phyloP scores from a whole-genome alignment of 2,113 vertebrate species.

The Entomyzon cyanotis region DNA sequence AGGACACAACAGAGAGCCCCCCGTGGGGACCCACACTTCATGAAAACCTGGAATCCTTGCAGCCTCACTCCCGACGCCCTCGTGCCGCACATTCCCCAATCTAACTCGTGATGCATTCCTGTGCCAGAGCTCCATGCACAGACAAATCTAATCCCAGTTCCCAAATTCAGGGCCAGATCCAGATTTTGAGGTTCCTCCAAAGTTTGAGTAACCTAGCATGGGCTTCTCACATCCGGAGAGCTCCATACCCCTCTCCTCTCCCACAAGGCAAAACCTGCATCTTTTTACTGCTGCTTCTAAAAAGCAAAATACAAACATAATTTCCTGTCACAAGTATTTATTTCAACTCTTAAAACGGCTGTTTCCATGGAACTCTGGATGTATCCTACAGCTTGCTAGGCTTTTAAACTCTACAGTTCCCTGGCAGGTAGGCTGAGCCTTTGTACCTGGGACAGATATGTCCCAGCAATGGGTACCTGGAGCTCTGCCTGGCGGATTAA shows the following conservation, averaged over 20 bases:
- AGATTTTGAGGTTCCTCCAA: background rate
- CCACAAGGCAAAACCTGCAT: background rate
- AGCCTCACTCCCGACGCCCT: background rate
- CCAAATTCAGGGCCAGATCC: background rate
- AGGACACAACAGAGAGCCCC: background rate
- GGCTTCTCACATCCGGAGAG: background rate
- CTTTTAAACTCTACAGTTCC: background rate
- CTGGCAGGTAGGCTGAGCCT: background rate
- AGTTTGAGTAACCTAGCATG: background rate
- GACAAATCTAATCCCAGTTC: background rate
- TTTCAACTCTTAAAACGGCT: background rate
- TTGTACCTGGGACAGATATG: background rate
- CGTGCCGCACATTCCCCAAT: accelerated
- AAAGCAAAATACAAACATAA: background rate
- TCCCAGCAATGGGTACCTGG: background rate
- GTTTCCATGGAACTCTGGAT: background rate
- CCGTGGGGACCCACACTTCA: background rate
- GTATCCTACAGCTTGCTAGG: background rate
- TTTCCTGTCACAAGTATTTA: background rate
- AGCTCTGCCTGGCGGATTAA: background rate
- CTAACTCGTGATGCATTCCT: background rate
- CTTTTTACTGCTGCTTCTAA: background rate
- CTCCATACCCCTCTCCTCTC: background rate
- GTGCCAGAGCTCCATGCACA: background rate
- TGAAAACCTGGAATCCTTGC: background rate